Conservation (phyloP, 2,888 invertebrate species). For the Heliothis peltigera region DNA sequence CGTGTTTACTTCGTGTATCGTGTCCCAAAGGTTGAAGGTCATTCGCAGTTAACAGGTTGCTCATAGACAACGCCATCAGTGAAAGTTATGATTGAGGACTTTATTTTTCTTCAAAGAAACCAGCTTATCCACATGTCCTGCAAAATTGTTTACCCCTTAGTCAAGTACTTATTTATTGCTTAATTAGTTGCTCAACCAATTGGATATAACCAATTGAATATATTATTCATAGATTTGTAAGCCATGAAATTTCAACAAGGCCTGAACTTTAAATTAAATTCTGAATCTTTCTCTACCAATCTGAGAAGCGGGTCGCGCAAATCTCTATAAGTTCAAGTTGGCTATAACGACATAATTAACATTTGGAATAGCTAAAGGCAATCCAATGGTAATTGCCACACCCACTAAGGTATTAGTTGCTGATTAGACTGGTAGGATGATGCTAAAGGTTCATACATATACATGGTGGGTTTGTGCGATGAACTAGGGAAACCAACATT, state of each 20-base stretch:
- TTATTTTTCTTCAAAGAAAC: slow-evolving; percentile 32
- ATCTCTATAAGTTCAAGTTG: slow-evolving; percentile 48
- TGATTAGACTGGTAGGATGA: slow-evolving; percentile 15
- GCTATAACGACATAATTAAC: slow-evolving; percentile 58
- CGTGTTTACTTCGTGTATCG: slow-evolving; percentile 40
- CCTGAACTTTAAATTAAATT: slow-evolving; percentile 53
- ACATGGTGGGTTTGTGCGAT: not conserved
- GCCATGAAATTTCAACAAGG: slow-evolving; percentile 34
- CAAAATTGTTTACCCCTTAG: not conserved
- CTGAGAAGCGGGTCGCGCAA: slow-evolving; percentile 45
- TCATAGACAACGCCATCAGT: slow-evolving; percentile 38
- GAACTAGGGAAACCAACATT: not conserved
- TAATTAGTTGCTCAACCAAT: not conserved
- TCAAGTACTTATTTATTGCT: not conserved
- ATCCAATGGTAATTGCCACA: slow-evolving; percentile 55
- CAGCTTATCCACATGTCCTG: no score
- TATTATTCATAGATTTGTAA: slow-evolving; percentile 15
- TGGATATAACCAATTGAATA: slow-evolving; percentile 3
- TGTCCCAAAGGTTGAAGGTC: slow-evolving; percentile 39
- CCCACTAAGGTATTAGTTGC: slow-evolving; percentile 38
- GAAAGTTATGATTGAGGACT: slow-evolving; percentile 50
- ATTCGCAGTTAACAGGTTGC: slow-evolving; percentile 45
- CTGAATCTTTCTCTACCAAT: slow-evolving; percentile 47
- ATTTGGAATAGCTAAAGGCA: slow-evolving; percentile 54
- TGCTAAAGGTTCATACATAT: slow-evolving; percentile 26